Percentiles rank a stretch among this genome's conserved stretches.
Evolutionary conservation across 2,113 vertebrate species (phyloP).

Genomic region (Eclectus roratus): DNA sequence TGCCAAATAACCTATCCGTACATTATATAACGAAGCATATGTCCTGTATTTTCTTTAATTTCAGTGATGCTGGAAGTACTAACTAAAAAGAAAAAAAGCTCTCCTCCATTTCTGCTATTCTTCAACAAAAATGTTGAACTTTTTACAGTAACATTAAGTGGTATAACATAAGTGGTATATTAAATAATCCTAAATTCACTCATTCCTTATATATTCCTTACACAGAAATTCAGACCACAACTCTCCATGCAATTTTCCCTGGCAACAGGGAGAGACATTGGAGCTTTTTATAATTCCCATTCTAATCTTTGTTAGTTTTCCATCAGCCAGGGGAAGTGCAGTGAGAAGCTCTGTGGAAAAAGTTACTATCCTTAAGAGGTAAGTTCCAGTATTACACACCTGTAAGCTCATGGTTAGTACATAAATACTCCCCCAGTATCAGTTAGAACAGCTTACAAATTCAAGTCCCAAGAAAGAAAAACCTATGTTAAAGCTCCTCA

Average conservation of each 20-base stretch:
- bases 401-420: background rate
- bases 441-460: background rate
- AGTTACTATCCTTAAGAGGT: background rate
- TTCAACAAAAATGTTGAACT: background rate
- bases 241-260: background rate
- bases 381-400: background rate
- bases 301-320: background rate
- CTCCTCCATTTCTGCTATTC: background rate
- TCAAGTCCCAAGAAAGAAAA: background rate
- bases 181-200: background rate
- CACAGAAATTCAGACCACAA: fast-evolving
- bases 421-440: background rate
- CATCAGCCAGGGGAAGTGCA: background rate
- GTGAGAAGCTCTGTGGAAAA: background rate
- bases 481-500: background rate
- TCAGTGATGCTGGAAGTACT: background rate
- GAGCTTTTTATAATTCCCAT: background rate
- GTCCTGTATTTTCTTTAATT: background rate
- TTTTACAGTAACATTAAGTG: background rate
- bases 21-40: background rate
- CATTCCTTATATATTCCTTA: background rate
- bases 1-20: background rate
- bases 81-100: background rate
- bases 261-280: background rate
- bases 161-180: background rate